These are phyloP conservation scores for Perizoma affinitatum DNA, from an alignment of 2,888 invertebrate species.

Conservation along the genomic window DNA sequence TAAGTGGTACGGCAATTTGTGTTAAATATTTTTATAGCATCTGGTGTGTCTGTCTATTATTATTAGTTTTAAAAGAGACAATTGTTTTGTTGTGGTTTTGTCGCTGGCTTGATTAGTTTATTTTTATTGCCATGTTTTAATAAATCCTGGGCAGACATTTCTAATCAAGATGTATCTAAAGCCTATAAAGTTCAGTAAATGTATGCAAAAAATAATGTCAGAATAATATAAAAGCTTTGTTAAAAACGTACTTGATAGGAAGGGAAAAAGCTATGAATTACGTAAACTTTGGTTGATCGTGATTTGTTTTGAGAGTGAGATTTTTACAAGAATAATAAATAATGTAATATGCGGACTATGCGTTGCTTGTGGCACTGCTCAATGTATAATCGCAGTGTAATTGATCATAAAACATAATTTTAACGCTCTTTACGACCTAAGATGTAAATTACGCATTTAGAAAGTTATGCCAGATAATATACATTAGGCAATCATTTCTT, in stretches of 20 bases:
- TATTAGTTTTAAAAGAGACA: constrained; percentile 33
- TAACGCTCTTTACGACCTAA: constrained; percentile 36
- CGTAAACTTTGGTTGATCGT: constrained; percentile 15
- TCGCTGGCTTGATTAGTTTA: constrained; percentile 27
- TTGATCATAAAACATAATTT: constrained; percentile 48
- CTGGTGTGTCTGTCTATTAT: constrained; percentile 30
- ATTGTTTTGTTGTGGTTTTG: constrained; percentile 47
- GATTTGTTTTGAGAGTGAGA: constrained; percentile 16
- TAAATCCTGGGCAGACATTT: constrained; percentile 20
- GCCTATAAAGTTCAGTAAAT: not conserved
- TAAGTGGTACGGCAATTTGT: constrained; percentile 57
- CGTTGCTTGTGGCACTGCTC: no score
- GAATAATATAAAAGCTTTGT: constrained; percentile 6
- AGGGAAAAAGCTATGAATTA: constrained; percentile 11
- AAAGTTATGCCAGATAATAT: constrained; percentile 34
- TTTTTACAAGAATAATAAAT: constrained; percentile 19
- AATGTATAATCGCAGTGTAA: constrained; percentile 44
- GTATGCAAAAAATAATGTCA: constrained; percentile 1
- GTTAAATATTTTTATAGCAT: constrained; percentile 51
- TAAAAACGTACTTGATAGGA: constrained; percentile 12
- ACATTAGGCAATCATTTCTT: constrained; percentile 26
- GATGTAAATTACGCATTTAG: constrained; percentile 30
- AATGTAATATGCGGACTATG: no score
- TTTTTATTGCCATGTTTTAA: constrained; percentile 36
- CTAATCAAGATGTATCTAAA: no score